Percentiles rank a stretch among this genome's conserved stretches.
Evolutionary conservation across 2,113 vertebrate species (phyloP).

Genomic region (Puffinus mauretanicus): DNA sequence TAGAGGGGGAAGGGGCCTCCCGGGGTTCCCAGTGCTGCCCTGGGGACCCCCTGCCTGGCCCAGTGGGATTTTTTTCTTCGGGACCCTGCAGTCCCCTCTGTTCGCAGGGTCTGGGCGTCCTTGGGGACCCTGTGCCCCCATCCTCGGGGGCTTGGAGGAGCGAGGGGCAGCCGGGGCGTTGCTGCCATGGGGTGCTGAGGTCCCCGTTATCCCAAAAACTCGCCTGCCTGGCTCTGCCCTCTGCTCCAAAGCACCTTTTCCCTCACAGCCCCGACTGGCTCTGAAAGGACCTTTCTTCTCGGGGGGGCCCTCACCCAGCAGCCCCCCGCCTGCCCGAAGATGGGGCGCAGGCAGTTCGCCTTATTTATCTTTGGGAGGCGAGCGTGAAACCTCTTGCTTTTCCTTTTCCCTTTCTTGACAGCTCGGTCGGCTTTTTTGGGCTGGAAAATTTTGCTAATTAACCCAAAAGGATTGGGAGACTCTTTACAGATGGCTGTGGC

Average conservation of each 20-base stretch:
- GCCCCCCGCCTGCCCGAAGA: neutral
- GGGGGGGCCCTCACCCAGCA: neutral
- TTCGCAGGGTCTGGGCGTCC: neutral
- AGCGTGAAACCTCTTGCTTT: neutral
- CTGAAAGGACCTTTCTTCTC: slow-evolving; percentile 8
- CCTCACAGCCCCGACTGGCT: neutral
- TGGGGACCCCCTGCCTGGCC: neutral
- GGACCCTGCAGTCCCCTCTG: neutral
- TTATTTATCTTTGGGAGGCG: neutral
- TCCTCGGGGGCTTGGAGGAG: fast-evolving
- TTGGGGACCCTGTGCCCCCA: neutral
- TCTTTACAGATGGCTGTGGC: slow-evolving; percentile 18
- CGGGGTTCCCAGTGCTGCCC: fast-evolving
- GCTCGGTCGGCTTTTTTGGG: neutral
- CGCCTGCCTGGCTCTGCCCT: neutral
- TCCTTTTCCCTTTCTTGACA: slow-evolving; percentile 31
- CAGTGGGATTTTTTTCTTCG: neutral
- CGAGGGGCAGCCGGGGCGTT: fast-evolving
- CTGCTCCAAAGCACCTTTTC: neutral
- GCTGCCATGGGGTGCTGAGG: neutral
- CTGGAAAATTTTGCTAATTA: slow-evolving; percentile 61
- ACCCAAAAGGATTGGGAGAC: slow-evolving; percentile 2
- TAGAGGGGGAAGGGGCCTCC: neutral
- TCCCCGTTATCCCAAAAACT: neutral
- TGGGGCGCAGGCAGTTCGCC: neutral